These are phyloP conservation scores for Abrostola triplasia DNA, from an alignment of 2,888 invertebrate species.

Conservation along the genomic window DNA sequence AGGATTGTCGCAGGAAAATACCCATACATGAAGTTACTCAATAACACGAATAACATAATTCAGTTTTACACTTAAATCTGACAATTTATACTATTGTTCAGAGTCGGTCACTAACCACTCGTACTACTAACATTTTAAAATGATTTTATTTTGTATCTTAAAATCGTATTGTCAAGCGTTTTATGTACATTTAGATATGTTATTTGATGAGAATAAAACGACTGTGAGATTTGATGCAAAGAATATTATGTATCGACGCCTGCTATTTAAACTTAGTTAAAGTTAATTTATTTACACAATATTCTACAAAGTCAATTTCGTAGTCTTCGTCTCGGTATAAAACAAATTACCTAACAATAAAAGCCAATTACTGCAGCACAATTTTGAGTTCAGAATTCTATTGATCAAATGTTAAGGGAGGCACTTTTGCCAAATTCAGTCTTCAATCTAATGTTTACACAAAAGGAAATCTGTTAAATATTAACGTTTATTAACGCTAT, in stretches of 20 bases:
- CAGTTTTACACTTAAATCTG: slow-evolving; percentile 38
- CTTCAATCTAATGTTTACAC: slow-evolving; percentile 79
- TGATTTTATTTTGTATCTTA: slow-evolving; percentile 73
- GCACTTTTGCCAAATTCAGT: slow-evolving; percentile 85
- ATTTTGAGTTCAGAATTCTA: slow-evolving; percentile 54
- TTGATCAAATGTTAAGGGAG: slow-evolving; percentile 70
- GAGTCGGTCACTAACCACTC: slow-evolving; percentile 59
- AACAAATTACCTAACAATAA: slow-evolving; percentile 51
- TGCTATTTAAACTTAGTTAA: slow-evolving; percentile 49
- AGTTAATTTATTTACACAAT: slow-evolving; percentile 61
- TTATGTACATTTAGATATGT: slow-evolving; percentile 87
- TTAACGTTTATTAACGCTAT: slow-evolving; percentile 66
- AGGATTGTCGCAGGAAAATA: slow-evolving; percentile 39
- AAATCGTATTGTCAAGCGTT: slow-evolving; percentile 87
- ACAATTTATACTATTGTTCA: slow-evolving; percentile 43
- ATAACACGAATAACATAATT: slow-evolving; percentile 25
- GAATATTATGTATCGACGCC: slow-evolving; percentile 51
- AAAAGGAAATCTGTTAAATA: slow-evolving; percentile 60
- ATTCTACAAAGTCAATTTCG: slow-evolving; percentile 57
- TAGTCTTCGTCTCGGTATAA: slow-evolving; percentile 56
- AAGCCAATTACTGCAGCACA: slow-evolving; percentile 49
- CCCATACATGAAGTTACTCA: slow-evolving; percentile 25
- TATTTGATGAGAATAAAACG: slow-evolving; percentile 77
- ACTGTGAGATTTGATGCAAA: slow-evolving; percentile 63
- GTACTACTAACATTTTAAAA: slow-evolving; percentile 63